phyloP scores from a whole-genome alignment of 2,888 invertebrate species.

The Escarpia spicata region DNA sequence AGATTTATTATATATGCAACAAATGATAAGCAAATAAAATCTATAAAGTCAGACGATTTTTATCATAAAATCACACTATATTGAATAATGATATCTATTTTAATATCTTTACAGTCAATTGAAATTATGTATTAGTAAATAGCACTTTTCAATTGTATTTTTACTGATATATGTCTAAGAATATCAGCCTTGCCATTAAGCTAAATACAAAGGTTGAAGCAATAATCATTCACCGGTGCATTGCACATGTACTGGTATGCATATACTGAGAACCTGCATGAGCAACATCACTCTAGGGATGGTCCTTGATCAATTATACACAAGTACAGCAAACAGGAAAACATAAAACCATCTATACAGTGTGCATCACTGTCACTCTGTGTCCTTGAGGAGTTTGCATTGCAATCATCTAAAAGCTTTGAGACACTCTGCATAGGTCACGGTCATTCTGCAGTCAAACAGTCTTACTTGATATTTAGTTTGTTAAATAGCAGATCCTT shows the following conservation, averaged over 20 bases:
- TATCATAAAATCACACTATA: too few relatives aligned
- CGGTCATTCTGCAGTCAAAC: background rate
- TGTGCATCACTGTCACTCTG: background rate
- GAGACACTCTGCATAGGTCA: background rate
- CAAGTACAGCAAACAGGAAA: background rate
- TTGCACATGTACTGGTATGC: background rate
- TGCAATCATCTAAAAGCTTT: constrained; percentile 1
- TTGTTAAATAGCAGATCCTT: background rate
- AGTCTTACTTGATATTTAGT: background rate
- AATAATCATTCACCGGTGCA: background rate
- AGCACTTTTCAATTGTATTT: too few relatives aligned
- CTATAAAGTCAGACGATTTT: too few relatives aligned
- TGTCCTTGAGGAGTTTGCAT: background rate
- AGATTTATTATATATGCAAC: too few relatives aligned
- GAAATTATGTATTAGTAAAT: too few relatives aligned
- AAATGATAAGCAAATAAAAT: too few relatives aligned
- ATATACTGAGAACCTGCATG: background rate
- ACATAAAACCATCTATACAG: background rate
- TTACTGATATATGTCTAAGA: too few relatives aligned
- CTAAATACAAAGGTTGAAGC: background rate
- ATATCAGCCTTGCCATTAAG: too few relatives aligned
- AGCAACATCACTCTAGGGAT: background rate
- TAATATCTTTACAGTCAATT: too few relatives aligned
- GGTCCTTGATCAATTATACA: background rate
- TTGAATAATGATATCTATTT: too few relatives aligned